Percentiles rank a stretch among this genome's conserved stretches.
These are phyloP conservation scores for Oreonectes daqikongensis DNA, from an alignment of 2,797 vertebrate genomes.

Conservation along the genomic window DNA sequence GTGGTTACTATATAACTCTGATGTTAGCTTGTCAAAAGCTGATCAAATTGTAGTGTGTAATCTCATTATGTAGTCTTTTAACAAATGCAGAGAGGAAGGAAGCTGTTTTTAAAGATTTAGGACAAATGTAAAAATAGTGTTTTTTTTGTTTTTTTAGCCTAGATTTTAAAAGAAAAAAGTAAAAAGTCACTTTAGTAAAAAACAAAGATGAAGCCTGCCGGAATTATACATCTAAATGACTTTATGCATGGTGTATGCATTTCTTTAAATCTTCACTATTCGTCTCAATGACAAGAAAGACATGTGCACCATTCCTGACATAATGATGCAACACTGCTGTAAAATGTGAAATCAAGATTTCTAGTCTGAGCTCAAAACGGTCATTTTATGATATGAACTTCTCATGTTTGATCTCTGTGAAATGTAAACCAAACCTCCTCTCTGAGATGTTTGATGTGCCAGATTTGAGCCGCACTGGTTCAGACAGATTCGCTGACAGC, in stretches of 20 bases:
- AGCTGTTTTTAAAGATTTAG: not conserved
- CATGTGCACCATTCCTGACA: slow-evolving; percentile 49
- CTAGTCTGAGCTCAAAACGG: slow-evolving; percentile 66
- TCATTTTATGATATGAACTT: slow-evolving; percentile 44
- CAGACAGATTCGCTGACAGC: slow-evolving; percentile 57
- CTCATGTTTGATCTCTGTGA: slow-evolving; percentile 68
- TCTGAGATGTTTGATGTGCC: slow-evolving; percentile 72
- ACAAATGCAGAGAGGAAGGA: not conserved
- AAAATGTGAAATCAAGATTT: slow-evolving; percentile 59
- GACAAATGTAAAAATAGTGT: not conserved
- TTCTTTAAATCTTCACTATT: slow-evolving; percentile 3
- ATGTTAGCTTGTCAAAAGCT: slow-evolving; percentile 12
- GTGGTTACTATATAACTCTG: slow-evolving; percentile 1
- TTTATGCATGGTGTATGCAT: not conserved
- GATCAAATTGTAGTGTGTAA: slow-evolving; percentile 14
- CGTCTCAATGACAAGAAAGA: not conserved
- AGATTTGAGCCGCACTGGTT: slow-evolving; percentile 67
- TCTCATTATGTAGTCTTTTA: slow-evolving; percentile 10
- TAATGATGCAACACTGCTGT: slow-evolving; percentile 69
- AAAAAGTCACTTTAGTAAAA: not conserved
- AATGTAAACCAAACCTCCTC: slow-evolving; percentile 51
- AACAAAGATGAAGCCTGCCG: not conserved
- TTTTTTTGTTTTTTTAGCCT: too few species aligned
- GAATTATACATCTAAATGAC: not conserved
- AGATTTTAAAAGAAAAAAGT: too few species aligned